Conservation (phyloP, 2,113 vertebrate species). For the Tympanuchus pallidicinctus region DNA sequence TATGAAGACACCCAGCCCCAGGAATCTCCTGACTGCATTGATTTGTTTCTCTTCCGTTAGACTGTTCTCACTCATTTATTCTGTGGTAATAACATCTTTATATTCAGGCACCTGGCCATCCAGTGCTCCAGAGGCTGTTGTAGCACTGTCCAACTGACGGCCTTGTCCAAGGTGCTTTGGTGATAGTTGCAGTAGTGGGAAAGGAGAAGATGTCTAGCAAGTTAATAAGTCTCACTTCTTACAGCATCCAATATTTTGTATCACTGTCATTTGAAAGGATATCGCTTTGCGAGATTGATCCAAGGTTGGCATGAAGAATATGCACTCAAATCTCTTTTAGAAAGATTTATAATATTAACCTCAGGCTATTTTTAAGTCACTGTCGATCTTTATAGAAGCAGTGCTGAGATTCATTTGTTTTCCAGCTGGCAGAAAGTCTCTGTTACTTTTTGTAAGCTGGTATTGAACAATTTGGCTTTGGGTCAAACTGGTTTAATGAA, state of each 20-base stretch:
- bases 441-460: constrained; percentile 78
- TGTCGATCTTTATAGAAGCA: constrained; percentile 80
- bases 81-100: accelerated
- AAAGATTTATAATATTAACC: constrained; percentile 86
- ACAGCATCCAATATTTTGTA: constrained; percentile 66
- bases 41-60: background rate
- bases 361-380: constrained; percentile 83
- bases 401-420: constrained; percentile 81
- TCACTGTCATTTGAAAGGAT: constrained; percentile 75
- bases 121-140: background rate
- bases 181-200: background rate
- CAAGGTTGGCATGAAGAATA: constrained; percentile 80
- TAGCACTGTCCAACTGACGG: background rate
- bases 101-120: background rate
- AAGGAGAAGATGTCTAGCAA: constrained; percentile 27
- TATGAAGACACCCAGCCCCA: background rate
- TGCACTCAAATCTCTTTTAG: constrained; percentile 81
- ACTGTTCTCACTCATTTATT: background rate
- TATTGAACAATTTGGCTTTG: constrained; percentile 79
- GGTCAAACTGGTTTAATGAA: constrained; percentile 78
- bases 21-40: background rate
- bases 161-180: background rate
- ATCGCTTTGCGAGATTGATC: constrained; percentile 77
- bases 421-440: constrained; percentile 74
- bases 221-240: constrained; percentile 68